Base-by-base conservation (phyloP, 2,113 vertebrate genomes). In the Actinemys pallida region DNA sequence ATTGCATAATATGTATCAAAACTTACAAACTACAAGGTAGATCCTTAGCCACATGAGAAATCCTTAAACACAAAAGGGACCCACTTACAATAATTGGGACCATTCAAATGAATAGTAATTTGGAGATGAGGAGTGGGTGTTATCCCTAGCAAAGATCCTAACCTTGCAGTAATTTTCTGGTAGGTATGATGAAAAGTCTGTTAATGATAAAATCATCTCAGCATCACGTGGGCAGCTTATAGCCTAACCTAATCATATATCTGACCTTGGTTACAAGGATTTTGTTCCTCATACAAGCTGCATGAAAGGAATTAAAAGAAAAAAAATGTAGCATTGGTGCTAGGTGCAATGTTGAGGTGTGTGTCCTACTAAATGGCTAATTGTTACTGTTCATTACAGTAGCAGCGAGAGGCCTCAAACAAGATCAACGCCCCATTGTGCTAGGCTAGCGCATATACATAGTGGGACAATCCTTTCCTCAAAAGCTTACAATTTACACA, bases 1-100 rank as follows among this genome's bases (percentile, higher is more conserved):
- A 47, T 19, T 35, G n/a, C 0, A 0, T 69, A 53, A 45, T 14
- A 80, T 0, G 0, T 39, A 10, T 29, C 16, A 14, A 91, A 86
- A 81, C 81, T 39, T 24, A 52, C 31, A 78, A 92, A 4, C 7
- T 65, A 35, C 1, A 0, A 54, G 49, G 29, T 4, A 62, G 52
- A 2, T 20, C 14, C n/a, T 81, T 85, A 45, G n/a, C 2, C 49
- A 9, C 25, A 19, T 19, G 20, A 84, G 57, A n/a, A 69, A 69
- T n/a, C 65, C 65, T 69, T 69, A 69, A 69, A 20, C 31, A 39
- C 65, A 69, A 69, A 69, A 69, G 19, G 65, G 65, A 76, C 1
- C 42, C 10, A 29, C 62, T 54, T 24, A 76, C 42, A 53, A 9
- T 76, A 76, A 24, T 76, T 76, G 39, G 42, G 22, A 25, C 42